Conservation (phyloP, 2,113 vertebrate genomes). For the Oostethus manadensis region DNA sequence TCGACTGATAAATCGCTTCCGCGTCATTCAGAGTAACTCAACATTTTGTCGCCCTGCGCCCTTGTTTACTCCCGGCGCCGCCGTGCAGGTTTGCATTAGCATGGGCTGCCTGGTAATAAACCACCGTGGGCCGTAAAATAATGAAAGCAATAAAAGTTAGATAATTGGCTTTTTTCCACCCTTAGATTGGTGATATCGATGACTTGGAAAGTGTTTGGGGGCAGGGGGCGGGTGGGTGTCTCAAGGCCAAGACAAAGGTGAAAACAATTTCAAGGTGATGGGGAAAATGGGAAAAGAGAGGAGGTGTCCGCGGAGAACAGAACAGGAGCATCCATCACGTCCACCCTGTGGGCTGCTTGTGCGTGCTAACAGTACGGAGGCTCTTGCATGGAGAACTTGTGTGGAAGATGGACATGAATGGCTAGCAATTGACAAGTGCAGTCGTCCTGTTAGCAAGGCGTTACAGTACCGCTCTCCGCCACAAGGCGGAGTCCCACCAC, state of each 20-base stretch:
- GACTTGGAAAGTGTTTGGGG: conserved; percentile 33
- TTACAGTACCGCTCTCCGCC: conserved; percentile 27
- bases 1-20: conserved; percentile 34
- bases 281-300: not conserved
- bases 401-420: conserved; percentile 25
- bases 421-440: conserved; percentile 12
- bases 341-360: conserved; percentile 6
- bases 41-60: conserved; percentile 15
- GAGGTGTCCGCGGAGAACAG: not conserved
- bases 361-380: conserved; percentile 12
- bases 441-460: conserved; percentile 9
- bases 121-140: conserved; percentile 48
- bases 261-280: conserved; percentile 4
- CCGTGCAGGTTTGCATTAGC: conserved; percentile 29
- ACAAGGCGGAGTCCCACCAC: conserved; percentile 35
- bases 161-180: conserved; percentile 59
- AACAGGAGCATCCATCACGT: conserved; percentile 7
- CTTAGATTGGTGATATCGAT: conserved; percentile 50
- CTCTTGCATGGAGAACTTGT: conserved; percentile 4
- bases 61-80: conserved; percentile 25
- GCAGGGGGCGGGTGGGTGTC: conserved; percentile 17
- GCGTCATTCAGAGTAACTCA: conserved; percentile 31
- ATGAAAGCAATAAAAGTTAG: conserved; percentile 62
- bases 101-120: conserved; percentile 43
- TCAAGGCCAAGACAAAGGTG: conserved; percentile 3